phyloP scores from a whole-genome alignment of 2,888 invertebrate species.

The Lasioglossum zephyrum region DNA sequence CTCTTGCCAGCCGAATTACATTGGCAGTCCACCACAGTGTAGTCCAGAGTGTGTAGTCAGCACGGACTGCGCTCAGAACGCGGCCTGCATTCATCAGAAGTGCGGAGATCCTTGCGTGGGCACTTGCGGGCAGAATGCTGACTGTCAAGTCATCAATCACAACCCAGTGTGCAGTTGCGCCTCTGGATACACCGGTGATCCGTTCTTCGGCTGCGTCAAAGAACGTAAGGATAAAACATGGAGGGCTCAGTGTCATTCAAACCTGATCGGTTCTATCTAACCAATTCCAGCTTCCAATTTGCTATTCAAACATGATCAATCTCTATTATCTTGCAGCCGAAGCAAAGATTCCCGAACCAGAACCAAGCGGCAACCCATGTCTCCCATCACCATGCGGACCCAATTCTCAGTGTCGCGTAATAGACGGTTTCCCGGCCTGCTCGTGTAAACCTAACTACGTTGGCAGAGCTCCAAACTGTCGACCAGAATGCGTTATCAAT shows the following conservation, averaged over 20 bases:
- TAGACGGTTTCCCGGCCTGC: constrained; percentile 91
- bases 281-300: neutral
- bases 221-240: constrained; percentile 86
- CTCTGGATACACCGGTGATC: constrained; percentile 91
- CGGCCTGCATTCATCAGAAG: constrained; percentile 91
- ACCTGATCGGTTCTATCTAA: too few relatives aligned
- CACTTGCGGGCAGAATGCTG: constrained; percentile 92
- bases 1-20: constrained; percentile 91
- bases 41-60: constrained; percentile 93
- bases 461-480: constrained; percentile 93
- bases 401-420: constrained; percentile 92
- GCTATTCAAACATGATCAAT: neutral
- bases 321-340: constrained; percentile 28
- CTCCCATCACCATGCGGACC: constrained; percentile 93
- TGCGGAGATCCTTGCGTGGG: constrained; percentile 93
- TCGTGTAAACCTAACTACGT: constrained; percentile 92
- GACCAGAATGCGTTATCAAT: constrained; percentile 94
- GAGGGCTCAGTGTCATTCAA: neutral
- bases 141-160: constrained; percentile 93
- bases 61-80: constrained; percentile 92
- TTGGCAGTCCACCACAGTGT: constrained; percentile 92
- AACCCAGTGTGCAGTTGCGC: constrained; percentile 94
- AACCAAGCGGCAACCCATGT: constrained; percentile 90
- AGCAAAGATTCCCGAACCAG: constrained; percentile 52
- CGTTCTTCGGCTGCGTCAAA: constrained; percentile 90